phyloP scores from a whole-genome alignment of 2,797 vertebrate species.

The Selene dorsalis region DNA sequence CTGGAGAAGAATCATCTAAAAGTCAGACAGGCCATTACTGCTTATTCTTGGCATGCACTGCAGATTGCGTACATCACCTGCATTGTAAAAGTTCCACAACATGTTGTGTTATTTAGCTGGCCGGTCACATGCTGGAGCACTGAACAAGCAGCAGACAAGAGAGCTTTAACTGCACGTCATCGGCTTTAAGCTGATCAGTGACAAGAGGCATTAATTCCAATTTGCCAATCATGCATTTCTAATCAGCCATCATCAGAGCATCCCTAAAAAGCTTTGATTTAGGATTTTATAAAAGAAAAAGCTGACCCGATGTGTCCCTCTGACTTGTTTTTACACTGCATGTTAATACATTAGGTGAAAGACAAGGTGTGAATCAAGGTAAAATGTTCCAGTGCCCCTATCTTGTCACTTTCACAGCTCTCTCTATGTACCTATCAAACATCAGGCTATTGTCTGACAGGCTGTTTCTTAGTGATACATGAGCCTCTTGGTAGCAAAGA shows the following conservation, averaged over 20 bases:
- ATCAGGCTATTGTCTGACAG: slow-evolving; percentile 29
- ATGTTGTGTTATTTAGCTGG: too few species aligned
- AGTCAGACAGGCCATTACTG: too few species aligned
- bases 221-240: too few species aligned
- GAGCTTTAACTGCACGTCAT: too few species aligned
- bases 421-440: slow-evolving; percentile 37
- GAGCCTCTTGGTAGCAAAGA: slow-evolving; percentile 28
- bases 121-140: too few species aligned
- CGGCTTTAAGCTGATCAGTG: too few species aligned
- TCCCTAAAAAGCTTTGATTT: background rate
- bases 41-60: too few species aligned
- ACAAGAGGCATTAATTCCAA: too few species aligned
- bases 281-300: slow-evolving; percentile 2
- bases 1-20: background rate
- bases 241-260: too few species aligned
- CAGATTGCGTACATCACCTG: too few species aligned
- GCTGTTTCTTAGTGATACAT: slow-evolving; percentile 32
- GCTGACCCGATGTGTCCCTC: slow-evolving; percentile 4
- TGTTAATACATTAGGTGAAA: slow-evolving; percentile 18
- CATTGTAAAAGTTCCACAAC: too few species aligned
- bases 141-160: too few species aligned
- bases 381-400: slow-evolving; percentile 8
- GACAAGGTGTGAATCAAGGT: slow-evolving; percentile 28
- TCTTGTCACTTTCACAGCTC: slow-evolving; percentile 39
- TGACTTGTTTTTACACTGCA: background rate